These are phyloP conservation scores for Siniperca obscura DNA, from an alignment of 2,797 vertebrate species.

Conservation along the genomic window DNA sequence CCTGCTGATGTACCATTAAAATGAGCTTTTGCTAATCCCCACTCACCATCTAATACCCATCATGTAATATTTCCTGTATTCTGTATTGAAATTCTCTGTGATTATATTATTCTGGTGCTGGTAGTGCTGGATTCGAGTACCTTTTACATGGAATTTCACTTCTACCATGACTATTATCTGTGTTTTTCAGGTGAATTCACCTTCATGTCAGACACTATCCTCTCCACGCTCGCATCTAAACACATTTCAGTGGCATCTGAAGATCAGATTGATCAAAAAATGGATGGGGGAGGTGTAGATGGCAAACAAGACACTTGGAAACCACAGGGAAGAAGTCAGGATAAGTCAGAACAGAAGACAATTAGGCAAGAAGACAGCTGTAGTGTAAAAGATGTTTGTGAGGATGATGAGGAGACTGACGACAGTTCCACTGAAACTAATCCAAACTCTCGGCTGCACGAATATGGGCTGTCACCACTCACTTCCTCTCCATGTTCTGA, in stretches of 20 bases:
- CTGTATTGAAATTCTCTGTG: background rate
- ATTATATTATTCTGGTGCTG: background rate
- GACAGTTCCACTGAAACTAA: slow-evolving; percentile 5
- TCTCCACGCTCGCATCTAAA: slow-evolving; percentile 15
- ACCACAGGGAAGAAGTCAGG: background rate
- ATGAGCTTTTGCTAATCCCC: background rate
- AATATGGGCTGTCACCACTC: slow-evolving; percentile 13
- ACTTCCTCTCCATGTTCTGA: slow-evolving; percentile 7
- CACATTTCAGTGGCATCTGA: background rate
- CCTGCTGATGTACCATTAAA: background rate
- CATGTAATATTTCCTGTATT: background rate
- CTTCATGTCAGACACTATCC: slow-evolving; percentile 23
- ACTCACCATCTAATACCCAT: background rate
- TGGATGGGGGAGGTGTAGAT: background rate
- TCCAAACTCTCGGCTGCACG: background rate
- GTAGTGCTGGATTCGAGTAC: background rate
- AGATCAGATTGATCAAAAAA: background rate
- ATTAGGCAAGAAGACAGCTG: slow-evolving; percentile 6
- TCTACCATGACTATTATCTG: background rate
- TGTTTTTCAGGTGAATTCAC: slow-evolving; percentile 21
- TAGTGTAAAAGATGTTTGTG: background rate
- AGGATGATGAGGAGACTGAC: slow-evolving; percentile 12
- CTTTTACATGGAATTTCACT: background rate
- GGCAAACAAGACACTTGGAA: background rate
- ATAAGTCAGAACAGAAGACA: background rate